These are phyloP conservation scores for Syrphus vitripennis DNA, from an alignment of 2,888 invertebrate genomes.

Conservation along the genomic window DNA sequence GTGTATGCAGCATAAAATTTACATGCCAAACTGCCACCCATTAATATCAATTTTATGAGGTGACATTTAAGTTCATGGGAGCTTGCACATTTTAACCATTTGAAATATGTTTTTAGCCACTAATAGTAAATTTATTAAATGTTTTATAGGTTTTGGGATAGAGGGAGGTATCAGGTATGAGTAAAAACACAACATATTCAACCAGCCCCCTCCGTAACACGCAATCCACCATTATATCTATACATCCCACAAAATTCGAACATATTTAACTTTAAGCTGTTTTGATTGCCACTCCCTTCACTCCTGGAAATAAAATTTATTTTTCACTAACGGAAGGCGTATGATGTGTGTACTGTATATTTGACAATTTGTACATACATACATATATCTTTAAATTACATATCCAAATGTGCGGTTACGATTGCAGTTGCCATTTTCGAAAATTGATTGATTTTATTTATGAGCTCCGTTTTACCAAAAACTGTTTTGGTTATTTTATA, in stretches of 20 bases:
- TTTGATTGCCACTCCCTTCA: neutral
- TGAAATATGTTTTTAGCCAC: slow-evolving; percentile 47
- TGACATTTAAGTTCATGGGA: slow-evolving; percentile 46
- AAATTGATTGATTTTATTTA: slow-evolving; percentile 70
- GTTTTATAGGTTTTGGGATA: neutral
- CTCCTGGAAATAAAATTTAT: neutral
- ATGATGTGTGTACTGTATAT: neutral
- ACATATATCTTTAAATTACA: slow-evolving; percentile 30
- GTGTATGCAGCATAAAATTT: neutral
- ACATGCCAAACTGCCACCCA: slow-evolving; percentile 18
- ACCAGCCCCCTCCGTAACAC: neutral
- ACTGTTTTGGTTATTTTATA: slow-evolving; percentile 52
- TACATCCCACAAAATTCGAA: neutral
- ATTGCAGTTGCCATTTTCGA: slow-evolving; percentile 60
- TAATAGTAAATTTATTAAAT: slow-evolving; percentile 40
- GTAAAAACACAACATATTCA: no score
- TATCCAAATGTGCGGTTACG: slow-evolving; percentile 52
- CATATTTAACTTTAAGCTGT: slow-evolving; percentile 36
- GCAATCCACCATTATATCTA: neutral
- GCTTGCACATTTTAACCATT: slow-evolving; percentile 1
- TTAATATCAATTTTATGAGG: slow-evolving; percentile 66
- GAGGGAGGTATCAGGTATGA: no score
- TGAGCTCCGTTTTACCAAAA: slow-evolving; percentile 30
- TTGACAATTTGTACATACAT: slow-evolving; percentile 5
- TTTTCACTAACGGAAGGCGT: neutral